phyloP scores from a whole-genome alignment of 1,140 invertebrate species.

The Atta texana region DNA sequence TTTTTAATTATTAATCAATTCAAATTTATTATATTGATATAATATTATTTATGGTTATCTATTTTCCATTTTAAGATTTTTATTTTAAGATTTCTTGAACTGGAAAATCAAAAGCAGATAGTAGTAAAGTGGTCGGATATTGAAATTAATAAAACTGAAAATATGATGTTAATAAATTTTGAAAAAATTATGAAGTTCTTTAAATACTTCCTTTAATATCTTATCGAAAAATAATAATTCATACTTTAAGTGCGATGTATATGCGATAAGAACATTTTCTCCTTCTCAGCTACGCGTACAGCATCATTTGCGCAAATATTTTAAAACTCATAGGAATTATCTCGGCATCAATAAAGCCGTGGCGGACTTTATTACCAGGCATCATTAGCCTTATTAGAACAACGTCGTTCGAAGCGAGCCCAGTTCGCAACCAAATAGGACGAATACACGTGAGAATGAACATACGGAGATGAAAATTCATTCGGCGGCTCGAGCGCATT shows the following conservation, averaged over 20 bases:
- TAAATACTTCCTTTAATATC: background rate
- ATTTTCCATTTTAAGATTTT: background rate
- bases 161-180: background rate
- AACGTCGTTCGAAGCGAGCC: background rate
- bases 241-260: background rate
- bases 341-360: background rate
- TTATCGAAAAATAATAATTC: background rate
- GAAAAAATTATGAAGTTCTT: background rate
- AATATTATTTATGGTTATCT: background rate
- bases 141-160: constrained; percentile 1
- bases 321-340: background rate
- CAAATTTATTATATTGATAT: background rate
- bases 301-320: background rate
- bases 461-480: background rate
- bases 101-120: background rate
- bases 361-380: constrained; percentile 32
- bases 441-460: constrained; percentile 22
- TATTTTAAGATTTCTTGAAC: constrained; percentile 1
- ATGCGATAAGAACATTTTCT: background rate
- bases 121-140: background rate
- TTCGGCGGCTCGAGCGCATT: constrained; percentile 21
- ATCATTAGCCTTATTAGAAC: constrained; percentile 39
- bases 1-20: background rate
- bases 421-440: background rate
- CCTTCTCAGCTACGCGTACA: background rate